Evolutionary conservation across 2,888 invertebrate genomes (phyloP).

Genomic region (Falcaria lacertinaria): DNA sequence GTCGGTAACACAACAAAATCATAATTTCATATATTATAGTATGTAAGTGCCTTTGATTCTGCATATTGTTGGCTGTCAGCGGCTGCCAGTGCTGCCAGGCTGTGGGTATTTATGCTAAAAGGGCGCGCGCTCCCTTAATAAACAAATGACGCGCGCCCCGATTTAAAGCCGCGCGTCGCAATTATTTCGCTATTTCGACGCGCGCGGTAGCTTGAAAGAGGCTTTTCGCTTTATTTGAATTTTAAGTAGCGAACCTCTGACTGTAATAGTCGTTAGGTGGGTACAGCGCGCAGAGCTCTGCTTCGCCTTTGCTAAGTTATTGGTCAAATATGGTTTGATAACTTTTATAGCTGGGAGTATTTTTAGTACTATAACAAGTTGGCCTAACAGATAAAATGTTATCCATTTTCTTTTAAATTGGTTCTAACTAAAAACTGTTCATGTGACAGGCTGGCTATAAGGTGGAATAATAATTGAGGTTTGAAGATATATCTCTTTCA

Average conservation of each 20-base stretch:
- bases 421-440: neutral
- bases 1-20: neutral
- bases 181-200: conserved; percentile 70
- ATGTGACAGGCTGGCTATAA: neutral
- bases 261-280: conserved; percentile 24
- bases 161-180: conserved; percentile 62
- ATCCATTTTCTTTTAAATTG: neutral
- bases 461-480: neutral
- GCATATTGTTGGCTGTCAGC: conserved; percentile 25
- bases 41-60: conserved; percentile 10
- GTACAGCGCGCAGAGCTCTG: conserved; percentile 8
- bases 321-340: conserved; percentile 20
- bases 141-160: conserved; percentile 66
- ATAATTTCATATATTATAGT: conserved; percentile 13
- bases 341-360: no score
- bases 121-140: conserved; percentile 60
- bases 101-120: conserved; percentile 63
- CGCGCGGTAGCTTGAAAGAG: conserved; percentile 39
- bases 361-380: no score
- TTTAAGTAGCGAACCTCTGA: conserved; percentile 39
- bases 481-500: neutral
- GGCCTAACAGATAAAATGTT: no score
- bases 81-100: conserved; percentile 19
- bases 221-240: conserved; percentile 58
- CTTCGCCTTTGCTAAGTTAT: conserved; percentile 27